Evolutionary conservation across 2,888 invertebrate species (phyloP).

Genomic region (Macrophya alboannulata): DNA sequence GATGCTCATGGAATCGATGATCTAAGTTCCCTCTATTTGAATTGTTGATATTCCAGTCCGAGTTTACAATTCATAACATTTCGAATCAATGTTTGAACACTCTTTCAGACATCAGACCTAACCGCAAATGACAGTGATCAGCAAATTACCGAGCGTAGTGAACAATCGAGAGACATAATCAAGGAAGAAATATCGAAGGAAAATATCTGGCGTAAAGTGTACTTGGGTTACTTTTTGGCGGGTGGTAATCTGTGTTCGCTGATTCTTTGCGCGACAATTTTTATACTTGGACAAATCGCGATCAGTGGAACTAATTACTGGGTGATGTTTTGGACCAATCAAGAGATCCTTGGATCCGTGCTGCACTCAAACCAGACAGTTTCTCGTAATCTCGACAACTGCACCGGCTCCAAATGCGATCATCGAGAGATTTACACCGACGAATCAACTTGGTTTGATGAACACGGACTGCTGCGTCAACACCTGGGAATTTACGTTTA

Average conservation of each 20-base stretch:
- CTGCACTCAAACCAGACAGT: conserved; percentile 51
- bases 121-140: neutral
- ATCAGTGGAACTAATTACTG: conserved; percentile 88
- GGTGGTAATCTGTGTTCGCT: conserved; percentile 83
- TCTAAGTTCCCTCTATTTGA: neutral
- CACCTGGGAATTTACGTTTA: conserved; percentile 77
- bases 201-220: conserved; percentile 77
- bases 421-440: neutral
- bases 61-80: neutral
- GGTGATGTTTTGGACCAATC: conserved; percentile 85
- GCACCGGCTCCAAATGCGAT: neutral
- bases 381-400: conserved; percentile 18
- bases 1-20: no score
- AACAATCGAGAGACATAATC: neutral
- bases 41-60: neutral
- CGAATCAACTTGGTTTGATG: conserved; percentile 59
- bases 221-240: conserved; percentile 80
- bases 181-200: conserved; percentile 70
- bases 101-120: neutral
- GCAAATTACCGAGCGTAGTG: neutral
- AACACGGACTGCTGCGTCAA: conserved; percentile 67
- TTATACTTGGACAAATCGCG: conserved; percentile 80
- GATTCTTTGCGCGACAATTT: conserved; percentile 80
- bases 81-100: no score
- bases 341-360: conserved; percentile 63